A percentile compares a stretch with the other conserved stretches of the same genome.
These are phyloP conservation scores for Laodelphax striatellus DNA, from an alignment of 1,140 invertebrate species.

Conservation along the genomic window DNA sequence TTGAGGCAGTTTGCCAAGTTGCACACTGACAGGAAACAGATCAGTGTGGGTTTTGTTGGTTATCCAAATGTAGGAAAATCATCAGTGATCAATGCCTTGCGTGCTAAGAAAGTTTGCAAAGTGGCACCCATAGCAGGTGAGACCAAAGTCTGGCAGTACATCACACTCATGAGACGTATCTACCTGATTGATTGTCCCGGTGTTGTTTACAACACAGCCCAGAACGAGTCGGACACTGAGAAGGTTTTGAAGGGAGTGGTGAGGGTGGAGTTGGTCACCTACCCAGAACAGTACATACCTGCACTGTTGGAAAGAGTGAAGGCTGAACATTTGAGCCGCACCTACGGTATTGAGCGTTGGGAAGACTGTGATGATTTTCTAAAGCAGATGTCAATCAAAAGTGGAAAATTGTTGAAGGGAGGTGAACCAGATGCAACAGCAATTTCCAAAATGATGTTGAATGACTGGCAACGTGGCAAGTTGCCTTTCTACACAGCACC, in stretches of 20 bases:
- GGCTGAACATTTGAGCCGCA: conserved; percentile 79
- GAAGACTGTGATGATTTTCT: conserved; percentile 76
- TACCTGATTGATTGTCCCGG: conserved; percentile 99
- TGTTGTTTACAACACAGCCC: conserved; percentile 89
- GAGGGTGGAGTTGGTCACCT: conserved; percentile 85
- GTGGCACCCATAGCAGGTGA: conserved; percentile 98
- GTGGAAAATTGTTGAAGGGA: conserved; percentile 87
- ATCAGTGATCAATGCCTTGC: conserved; percentile 93
- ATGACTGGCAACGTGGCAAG: conserved; percentile 98
- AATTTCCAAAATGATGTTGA: conserved; percentile 89
- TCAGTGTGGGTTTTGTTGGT: conserved; percentile 97
- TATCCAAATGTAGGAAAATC: conserved; percentile 99
- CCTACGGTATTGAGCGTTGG: conserved; percentile 81
- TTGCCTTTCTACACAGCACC: conserved; percentile 89
- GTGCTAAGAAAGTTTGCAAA: conserved; percentile 93
- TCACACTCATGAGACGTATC: conserved; percentile 94
- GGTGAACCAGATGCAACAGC: conserved; percentile 87
- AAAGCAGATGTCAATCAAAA: conserved; percentile 74
- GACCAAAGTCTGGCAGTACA: conserved; percentile 99
- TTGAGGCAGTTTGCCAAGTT: conserved; percentile 93
- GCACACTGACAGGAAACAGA: conserved; percentile 93
- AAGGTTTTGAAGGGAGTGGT: conserved; percentile 95
- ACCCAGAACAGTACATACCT: conserved; percentile 90
- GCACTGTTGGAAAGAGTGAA: conserved; percentile 79
- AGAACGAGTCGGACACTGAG: conserved; percentile 85